Conservation (phyloP, 1,140 invertebrate species). For the Heliconius eleuchia region DNA sequence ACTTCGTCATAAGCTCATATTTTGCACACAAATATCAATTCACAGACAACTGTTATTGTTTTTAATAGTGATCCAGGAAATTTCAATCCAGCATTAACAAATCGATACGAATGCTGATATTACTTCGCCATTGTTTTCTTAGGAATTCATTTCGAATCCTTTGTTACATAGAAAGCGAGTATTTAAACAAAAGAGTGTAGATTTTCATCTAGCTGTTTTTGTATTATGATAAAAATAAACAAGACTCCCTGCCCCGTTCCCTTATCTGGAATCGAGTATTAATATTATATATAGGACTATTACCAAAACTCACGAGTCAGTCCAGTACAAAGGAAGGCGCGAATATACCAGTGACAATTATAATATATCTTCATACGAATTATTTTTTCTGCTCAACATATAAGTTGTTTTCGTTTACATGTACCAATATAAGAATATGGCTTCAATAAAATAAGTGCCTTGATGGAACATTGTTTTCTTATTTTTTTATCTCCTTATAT, state of each 20-base stretch:
- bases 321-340: slow-evolving; percentile 31
- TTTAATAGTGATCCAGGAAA: slow-evolving; percentile 33
- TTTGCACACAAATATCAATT: background rate
- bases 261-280: slow-evolving; percentile 43
- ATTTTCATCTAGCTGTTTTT: slow-evolving; percentile 42
- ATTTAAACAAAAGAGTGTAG: slow-evolving; percentile 44
- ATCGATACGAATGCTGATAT: slow-evolving; percentile 38
- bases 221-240: slow-evolving; percentile 43
- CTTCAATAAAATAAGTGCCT: too few species aligned
- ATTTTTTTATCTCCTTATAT: too few species aligned
- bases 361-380: slow-evolving; percentile 38
- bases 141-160: slow-evolving; percentile 45
- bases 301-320: slow-evolving; percentile 44
- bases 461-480: too few species aligned
- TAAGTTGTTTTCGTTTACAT: slow-evolving; percentile 17
- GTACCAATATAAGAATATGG: slow-evolving; percentile 8
- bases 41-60: slow-evolving; percentile 18
- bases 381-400: slow-evolving; percentile 21
- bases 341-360: slow-evolving; percentile 45
- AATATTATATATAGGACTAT: slow-evolving; percentile 47
- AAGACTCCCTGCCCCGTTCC: slow-evolving; percentile 34
- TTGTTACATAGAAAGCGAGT: slow-evolving; percentile 44
- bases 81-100: slow-evolving; percentile 37
- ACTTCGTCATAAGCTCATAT: background rate
- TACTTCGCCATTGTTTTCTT: slow-evolving; percentile 42